Conservation (phyloP, 64 coral and sea anemone genomes). For the Dendrophyllia cribrosa region DNA sequence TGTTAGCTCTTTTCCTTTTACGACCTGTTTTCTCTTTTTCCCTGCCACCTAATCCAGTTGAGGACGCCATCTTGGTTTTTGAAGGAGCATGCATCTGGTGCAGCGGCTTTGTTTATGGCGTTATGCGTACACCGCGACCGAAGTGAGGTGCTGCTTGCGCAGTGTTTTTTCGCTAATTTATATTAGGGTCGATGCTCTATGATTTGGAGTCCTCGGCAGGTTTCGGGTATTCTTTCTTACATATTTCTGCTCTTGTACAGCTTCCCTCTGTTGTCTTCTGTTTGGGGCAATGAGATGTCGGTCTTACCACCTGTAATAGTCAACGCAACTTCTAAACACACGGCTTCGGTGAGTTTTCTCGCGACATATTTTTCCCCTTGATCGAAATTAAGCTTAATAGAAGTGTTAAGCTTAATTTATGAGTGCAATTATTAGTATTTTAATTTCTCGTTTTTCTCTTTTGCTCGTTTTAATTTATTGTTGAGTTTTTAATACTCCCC, state of each 20-base stretch:
- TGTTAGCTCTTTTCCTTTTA: conserved; percentile 64
- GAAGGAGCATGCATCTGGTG: not conserved
- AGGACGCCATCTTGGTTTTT: conserved; percentile 28
- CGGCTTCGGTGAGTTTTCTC: conserved; percentile 80
- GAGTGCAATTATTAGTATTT: not conserved
- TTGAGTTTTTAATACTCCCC: too few species aligned
- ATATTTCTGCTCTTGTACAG: conserved; percentile 30
- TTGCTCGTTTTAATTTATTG: not conserved
- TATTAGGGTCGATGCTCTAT: not conserved
- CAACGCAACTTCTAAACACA: conserved; percentile 75
- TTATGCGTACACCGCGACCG: not conserved
- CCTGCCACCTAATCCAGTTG: not conserved
- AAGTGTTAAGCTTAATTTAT: not conserved
- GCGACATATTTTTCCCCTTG: not conserved
- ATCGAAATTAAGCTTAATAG: too few species aligned
- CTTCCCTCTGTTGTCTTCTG: conserved; percentile 33
- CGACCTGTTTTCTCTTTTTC: not conserved
- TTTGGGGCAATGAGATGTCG: conserved; percentile 56
- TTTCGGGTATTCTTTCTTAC: not conserved
- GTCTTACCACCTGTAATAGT: conserved; percentile 12
- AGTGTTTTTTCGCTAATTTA: not conserved
- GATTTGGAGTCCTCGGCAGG: not conserved
- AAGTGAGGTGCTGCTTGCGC: not conserved
- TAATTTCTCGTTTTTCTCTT: not conserved
- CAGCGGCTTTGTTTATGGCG: not conserved